Percentiles rank a stretch among this genome's conserved stretches.
Evolutionary conservation across 2,797 vertebrate genomes (phyloP).

Genomic region (Selene dorsalis): DNA sequence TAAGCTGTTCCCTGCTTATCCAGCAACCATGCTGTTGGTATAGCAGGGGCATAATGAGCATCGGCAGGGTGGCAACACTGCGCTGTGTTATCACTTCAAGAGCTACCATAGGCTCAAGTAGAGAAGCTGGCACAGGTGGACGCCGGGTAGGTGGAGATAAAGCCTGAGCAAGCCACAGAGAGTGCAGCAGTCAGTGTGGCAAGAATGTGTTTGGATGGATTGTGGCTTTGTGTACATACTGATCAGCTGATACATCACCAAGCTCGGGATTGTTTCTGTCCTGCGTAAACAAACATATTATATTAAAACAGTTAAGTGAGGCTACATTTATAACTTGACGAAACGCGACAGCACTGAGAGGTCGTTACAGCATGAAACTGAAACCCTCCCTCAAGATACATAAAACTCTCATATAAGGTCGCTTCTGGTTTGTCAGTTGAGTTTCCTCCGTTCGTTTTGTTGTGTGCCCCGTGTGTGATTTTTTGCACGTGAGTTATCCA

Average conservation of each 20-base stretch:
- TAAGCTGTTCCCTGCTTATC: constrained; percentile 63
- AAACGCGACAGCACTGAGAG: not conserved
- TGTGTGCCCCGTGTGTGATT: not conserved
- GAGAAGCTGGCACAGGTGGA: constrained; percentile 69
- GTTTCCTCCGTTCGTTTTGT: not conserved
- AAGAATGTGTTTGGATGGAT: constrained; percentile 39
- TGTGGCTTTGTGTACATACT: constrained; percentile 36
- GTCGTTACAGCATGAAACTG: constrained; percentile 20
- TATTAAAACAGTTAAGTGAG: constrained; percentile 16
- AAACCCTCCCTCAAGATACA: not conserved
- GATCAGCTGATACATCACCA: constrained; percentile 57
- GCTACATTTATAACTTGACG: constrained; percentile 18
- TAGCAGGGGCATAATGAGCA: constrained; percentile 66
- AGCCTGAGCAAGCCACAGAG: constrained; percentile 63
- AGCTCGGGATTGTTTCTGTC: constrained; percentile 19
- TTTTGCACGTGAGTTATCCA: constrained; percentile 33
- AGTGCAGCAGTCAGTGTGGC: constrained; percentile 49
- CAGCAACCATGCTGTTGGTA: constrained; percentile 52
- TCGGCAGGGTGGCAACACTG: constrained; percentile 62
- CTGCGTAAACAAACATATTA: constrained; percentile 39
- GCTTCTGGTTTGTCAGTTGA: not conserved
- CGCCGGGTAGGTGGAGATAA: constrained; percentile 69
- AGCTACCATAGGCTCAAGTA: constrained; percentile 67
- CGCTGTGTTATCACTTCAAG: constrained; percentile 71
- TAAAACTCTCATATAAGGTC: not conserved